Percentiles rank a stretch among this genome's conserved stretches.
phyloP scores from a whole-genome alignment of 2,888 invertebrate genomes.

The Chloromyia formosa region DNA sequence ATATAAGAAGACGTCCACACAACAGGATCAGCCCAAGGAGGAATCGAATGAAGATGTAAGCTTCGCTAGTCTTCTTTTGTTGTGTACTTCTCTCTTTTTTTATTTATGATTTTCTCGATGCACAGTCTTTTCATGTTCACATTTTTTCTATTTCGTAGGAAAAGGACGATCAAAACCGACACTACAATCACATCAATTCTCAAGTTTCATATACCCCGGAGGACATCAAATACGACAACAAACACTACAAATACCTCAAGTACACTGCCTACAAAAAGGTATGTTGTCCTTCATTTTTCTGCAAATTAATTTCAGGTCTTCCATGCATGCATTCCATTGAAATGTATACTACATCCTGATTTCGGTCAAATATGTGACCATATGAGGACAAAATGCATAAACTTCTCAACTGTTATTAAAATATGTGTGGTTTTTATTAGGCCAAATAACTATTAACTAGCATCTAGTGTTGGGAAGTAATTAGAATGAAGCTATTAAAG shows the following conservation, averaged over 20 bases:
- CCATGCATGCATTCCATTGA: too few relatives aligned
- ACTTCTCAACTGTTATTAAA: background rate
- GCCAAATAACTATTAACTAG: too few relatives aligned
- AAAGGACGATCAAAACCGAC: slow-evolving; percentile 62
- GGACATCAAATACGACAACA: slow-evolving; percentile 81
- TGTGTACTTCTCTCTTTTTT: background rate
- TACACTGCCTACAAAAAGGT: slow-evolving; percentile 77
- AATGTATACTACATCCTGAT: too few relatives aligned
- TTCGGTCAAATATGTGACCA: background rate
- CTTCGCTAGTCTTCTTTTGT: slow-evolving; percentile 40
- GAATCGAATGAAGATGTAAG: slow-evolving; percentile 62
- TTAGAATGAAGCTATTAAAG: too few relatives aligned
- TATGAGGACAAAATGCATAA: background rate
- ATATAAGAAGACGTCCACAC: slow-evolving; percentile 71
- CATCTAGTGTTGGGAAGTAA: too few relatives aligned
- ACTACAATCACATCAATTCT: slow-evolving; percentile 65
- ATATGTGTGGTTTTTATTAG: too few relatives aligned
- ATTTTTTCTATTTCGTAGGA: slow-evolving; percentile 53
- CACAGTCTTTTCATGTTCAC: too few relatives aligned
- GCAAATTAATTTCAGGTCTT: background rate
- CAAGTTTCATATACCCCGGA: slow-evolving; percentile 76
- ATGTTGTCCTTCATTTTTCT: slow-evolving; percentile 48
- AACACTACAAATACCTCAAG: slow-evolving; percentile 81
- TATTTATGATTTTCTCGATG: slow-evolving; percentile 11
- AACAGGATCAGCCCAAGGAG: slow-evolving; percentile 59